Evolutionary conservation across 2,888 invertebrate species (phyloP).

Genomic region (Kryphioiulus occultus): DNA sequence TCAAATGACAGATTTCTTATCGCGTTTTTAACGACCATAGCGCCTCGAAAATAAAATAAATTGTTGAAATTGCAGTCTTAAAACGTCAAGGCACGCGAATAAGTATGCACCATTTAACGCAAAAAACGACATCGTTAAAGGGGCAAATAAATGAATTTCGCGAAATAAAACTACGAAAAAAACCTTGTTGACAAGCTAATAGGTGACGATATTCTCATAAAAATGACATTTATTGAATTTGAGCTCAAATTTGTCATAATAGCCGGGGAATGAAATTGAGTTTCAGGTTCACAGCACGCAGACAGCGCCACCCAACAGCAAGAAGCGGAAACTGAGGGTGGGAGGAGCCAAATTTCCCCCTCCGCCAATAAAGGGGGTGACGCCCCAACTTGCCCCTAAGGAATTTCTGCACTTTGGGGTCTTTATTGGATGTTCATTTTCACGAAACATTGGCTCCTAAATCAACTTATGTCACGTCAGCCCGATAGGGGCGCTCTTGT

Average conservation of each 20-base stretch:
- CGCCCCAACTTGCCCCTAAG: conserved; percentile 30
- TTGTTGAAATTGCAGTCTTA: conserved; percentile 22
- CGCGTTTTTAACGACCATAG: conserved; percentile 25
- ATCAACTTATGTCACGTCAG: conserved; percentile 1
- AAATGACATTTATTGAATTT: conserved; percentile 28
- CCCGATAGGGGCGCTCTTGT: conserved; percentile 36
- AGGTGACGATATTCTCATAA: neutral
- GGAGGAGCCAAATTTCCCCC: neutral
- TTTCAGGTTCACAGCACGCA: neutral
- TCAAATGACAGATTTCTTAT: conserved; percentile 33
- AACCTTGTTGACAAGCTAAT: conserved; percentile 32
- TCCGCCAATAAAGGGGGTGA: conserved; percentile 7
- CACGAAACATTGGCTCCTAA: conserved; percentile 26
- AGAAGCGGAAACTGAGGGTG: neutral
- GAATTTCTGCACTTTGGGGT: neutral
- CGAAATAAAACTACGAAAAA: neutral
- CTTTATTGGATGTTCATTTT: conserved; percentile 39
- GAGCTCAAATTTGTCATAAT: conserved; percentile 18
- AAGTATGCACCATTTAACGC: neutral
- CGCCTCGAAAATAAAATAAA: conserved; percentile 8
- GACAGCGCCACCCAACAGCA: conserved; percentile 11
- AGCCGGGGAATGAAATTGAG: neutral
- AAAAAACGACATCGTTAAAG: conserved; percentile 3
- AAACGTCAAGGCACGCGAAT: neutral
- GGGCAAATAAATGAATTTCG: conserved; percentile 12